Conservation (phyloP, 2,113 vertebrate species). For the Epinephelus lanceolatus region DNA sequence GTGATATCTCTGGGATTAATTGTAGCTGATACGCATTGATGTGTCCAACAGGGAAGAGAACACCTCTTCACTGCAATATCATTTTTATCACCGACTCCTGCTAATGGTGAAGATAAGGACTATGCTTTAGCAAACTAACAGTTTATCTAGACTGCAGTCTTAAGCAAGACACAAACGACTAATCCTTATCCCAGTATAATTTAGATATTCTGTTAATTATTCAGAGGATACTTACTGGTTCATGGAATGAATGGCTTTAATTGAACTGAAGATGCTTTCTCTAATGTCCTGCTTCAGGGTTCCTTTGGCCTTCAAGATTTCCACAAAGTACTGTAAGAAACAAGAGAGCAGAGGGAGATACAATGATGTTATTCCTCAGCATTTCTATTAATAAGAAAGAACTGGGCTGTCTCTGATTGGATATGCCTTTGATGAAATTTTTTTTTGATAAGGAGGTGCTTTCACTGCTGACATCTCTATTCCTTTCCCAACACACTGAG, state of each 20-base stretch:
- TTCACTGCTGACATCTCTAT: constrained; percentile 70
- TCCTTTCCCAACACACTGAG: constrained; percentile 59
- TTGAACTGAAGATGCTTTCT: constrained; percentile 91
- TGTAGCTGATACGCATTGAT: constrained; percentile 33
- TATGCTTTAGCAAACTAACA: constrained; percentile 62
- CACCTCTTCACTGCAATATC: constrained; percentile 8
- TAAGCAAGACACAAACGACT: constrained; percentile 80
- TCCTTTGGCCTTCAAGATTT: constrained; percentile 93
- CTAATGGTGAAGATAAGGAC: constrained; percentile 68
- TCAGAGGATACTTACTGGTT: constrained; percentile 93
- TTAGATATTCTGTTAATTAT: constrained; percentile 86
- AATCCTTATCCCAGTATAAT: constrained; percentile 27
- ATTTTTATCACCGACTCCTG: constrained; percentile 47
- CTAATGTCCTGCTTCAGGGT: constrained; percentile 87
- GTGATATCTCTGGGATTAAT: constrained; percentile 41
- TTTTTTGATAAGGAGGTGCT: constrained; percentile 25
- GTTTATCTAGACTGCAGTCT: constrained; percentile 81
- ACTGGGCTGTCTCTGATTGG: constrained; percentile 30
- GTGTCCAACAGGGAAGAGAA: constrained; percentile 18
- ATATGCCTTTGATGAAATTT: constrained; percentile 41
- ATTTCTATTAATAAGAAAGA: constrained; percentile 35
- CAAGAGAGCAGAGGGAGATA: constrained; percentile 46
- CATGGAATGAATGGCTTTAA: constrained; percentile 90
- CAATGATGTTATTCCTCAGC: neutral
- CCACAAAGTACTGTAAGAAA: constrained; percentile 90